Conservation (phyloP, 2,888 invertebrate species). For the Chironomus tentans region DNA sequence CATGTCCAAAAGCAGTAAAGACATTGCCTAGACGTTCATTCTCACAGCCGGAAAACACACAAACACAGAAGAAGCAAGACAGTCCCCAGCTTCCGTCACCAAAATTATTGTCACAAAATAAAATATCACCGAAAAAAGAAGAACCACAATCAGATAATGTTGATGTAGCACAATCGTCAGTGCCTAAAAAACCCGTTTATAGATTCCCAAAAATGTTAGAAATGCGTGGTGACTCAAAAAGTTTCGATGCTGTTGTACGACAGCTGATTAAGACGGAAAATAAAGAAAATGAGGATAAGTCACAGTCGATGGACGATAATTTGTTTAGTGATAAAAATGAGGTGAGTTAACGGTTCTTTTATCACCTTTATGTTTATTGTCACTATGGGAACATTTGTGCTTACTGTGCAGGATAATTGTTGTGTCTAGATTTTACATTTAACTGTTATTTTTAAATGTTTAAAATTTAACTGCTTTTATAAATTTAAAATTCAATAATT, state of each 20-base stretch:
- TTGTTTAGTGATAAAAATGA: slow-evolving; percentile 22
- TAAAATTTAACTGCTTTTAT: no score
- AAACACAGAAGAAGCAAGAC: slow-evolving; percentile 35
- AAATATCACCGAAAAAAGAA: not conserved
- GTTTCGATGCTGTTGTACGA: slow-evolving; percentile 27
- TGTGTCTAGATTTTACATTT: no score
- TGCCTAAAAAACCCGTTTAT: slow-evolving; percentile 18
- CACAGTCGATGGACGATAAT: slow-evolving; percentile 28
- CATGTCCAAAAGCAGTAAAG: slow-evolving; percentile 36
- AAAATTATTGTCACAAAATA: slow-evolving; percentile 35
- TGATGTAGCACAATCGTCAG: not conserved
- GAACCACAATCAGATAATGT: not conserved
- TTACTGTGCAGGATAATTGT: no score
- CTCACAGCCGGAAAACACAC: slow-evolving; percentile 41
- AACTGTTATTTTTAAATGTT: no score
- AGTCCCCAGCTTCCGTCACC: slow-evolving; percentile 39
- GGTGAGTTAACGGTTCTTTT: not conserved
- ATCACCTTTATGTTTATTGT: no score
- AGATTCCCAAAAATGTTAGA: slow-evolving; percentile 24
- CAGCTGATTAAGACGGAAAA: slow-evolving; percentile 16
- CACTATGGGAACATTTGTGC: not conserved
- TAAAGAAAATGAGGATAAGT: slow-evolving; percentile 26
- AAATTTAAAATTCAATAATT: no score
- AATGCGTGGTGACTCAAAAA: slow-evolving; percentile 28
- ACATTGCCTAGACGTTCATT: slow-evolving; percentile 40